Conservation (phyloP, 2,888 invertebrate genomes). For the Nycteola revayana region DNA sequence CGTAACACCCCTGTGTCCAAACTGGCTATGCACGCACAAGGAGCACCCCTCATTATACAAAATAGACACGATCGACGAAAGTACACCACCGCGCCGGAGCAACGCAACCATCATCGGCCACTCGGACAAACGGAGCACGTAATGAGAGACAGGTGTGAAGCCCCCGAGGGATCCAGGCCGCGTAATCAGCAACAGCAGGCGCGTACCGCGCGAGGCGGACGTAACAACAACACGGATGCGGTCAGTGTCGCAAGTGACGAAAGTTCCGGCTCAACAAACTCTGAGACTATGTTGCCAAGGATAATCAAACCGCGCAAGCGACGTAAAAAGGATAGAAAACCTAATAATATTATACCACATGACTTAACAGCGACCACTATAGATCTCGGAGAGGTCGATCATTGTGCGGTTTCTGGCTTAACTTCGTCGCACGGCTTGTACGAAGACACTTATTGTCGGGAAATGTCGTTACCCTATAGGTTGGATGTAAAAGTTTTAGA, state of each 20-base stretch:
- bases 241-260: conserved; percentile 90
- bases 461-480: conserved; percentile 75
- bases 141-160: conserved; percentile 61
- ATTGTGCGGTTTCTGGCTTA: conserved; percentile 67
- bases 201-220: conserved; percentile 64
- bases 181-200: conserved; percentile 70
- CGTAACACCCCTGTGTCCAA: conserved; percentile 85
- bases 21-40: conserved; percentile 91
- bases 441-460: conserved; percentile 75
- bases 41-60: conserved; percentile 90
- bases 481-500: conserved; percentile 71
- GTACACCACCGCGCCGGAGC: conserved; percentile 63
- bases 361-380: conserved; percentile 62
- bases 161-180: conserved; percentile 62
- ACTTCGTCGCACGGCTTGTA: conserved; percentile 60
- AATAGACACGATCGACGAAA: conserved; percentile 83
- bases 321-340: conserved; percentile 94
- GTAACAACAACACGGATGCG: conserved; percentile 84
- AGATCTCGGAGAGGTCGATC: conserved; percentile 71
- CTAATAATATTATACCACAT: conserved; percentile 78
- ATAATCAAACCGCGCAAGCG: conserved; percentile 95
- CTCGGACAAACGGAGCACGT: conserved; percentile 54
- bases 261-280: conserved; percentile 84
- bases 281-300: conserved; percentile 91
- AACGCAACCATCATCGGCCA: conserved; percentile 65